phyloP scores from a whole-genome alignment of 1,140 invertebrate genomes.

The Drosophila arawakana region DNA sequence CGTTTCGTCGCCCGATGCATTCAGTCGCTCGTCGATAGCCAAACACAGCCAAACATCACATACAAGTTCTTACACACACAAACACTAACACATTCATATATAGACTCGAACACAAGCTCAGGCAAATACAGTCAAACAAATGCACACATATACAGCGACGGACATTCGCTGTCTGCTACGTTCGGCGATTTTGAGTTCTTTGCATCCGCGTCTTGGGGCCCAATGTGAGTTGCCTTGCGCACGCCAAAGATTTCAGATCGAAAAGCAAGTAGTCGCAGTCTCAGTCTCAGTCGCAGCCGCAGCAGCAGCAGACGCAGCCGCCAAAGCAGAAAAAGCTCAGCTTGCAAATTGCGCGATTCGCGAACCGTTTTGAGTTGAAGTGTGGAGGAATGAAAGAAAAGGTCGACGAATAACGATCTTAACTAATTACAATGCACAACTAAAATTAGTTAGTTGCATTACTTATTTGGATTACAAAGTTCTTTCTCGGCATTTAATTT shows the following conservation, averaged over 20 bases:
- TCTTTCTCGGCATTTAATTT: conserved; percentile 19
- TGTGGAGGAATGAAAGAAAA: not conserved
- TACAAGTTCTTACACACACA: conserved; percentile 28
- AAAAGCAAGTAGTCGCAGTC: conserved; percentile 59
- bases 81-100: conserved; percentile 7
- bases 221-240: conserved; percentile 79
- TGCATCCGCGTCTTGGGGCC: conserved; percentile 77
- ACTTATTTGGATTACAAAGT: conserved; percentile 11
- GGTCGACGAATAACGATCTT: conserved; percentile 22
- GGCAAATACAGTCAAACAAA: not conserved
- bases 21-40: conserved; percentile 40
- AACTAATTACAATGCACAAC: conserved; percentile 2
- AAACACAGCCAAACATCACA: conserved; percentile 64
- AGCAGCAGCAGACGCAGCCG: conserved; percentile 28
- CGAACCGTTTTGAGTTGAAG: conserved; percentile 18
- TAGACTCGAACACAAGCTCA: too few relatives aligned
- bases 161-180: conserved; percentile 40
- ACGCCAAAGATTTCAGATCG: conserved; percentile 81
- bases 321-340: conserved; percentile 57
- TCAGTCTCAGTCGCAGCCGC: conserved; percentile 18
- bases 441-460: conserved; percentile 17
- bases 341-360: conserved; percentile 33
- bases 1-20: conserved; percentile 62
- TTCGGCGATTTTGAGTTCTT: conserved; percentile 73
- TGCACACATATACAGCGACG: conserved; percentile 24